Evolutionary conservation across 1,140 invertebrate genomes (phyloP).

Genomic region (Artemia franciscana): DNA sequence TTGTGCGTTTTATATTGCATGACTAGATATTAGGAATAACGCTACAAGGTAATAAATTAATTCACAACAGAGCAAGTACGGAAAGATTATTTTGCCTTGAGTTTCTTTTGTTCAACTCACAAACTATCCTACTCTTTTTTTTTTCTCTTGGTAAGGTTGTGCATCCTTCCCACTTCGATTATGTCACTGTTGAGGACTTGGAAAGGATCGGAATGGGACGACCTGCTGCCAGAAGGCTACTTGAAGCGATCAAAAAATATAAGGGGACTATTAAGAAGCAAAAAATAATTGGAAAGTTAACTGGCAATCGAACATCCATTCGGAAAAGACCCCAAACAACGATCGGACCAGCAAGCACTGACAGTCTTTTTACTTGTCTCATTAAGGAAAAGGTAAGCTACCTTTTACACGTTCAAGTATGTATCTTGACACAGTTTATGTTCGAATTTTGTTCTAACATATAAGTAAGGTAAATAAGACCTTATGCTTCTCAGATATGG

Average conservation of each 20-base stretch:
- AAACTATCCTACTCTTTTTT: conserved; percentile 8
- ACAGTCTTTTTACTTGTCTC: conserved; percentile 43
- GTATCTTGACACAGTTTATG: no score
- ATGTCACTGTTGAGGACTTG: conserved; percentile 76
- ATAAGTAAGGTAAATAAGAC: no score
- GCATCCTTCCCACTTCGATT: conserved; percentile 77
- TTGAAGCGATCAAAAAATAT: conserved; percentile 77
- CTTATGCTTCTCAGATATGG: no score
- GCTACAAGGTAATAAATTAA: no score
- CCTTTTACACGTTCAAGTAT: neutral
- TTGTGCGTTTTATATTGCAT: no score
- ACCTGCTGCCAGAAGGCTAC: conserved; percentile 60
- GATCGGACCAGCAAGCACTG: conserved; percentile 2
- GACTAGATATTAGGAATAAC: no score
- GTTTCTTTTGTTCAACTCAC: no score
- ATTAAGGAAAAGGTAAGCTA: conserved; percentile 53
- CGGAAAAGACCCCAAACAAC: neutral
- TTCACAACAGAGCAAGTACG: no score
- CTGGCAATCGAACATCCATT: neutral
- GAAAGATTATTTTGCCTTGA: no score
- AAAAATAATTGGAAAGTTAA: conserved; percentile 61
- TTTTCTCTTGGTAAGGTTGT: conserved; percentile 33
- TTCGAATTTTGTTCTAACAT: no score
- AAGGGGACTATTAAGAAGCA: conserved; percentile 52
- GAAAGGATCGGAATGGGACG: conserved; percentile 82